Evolutionary conservation across 2,113 vertebrate genomes (phyloP).

Genomic region (Bubalus kerabau): DNA sequence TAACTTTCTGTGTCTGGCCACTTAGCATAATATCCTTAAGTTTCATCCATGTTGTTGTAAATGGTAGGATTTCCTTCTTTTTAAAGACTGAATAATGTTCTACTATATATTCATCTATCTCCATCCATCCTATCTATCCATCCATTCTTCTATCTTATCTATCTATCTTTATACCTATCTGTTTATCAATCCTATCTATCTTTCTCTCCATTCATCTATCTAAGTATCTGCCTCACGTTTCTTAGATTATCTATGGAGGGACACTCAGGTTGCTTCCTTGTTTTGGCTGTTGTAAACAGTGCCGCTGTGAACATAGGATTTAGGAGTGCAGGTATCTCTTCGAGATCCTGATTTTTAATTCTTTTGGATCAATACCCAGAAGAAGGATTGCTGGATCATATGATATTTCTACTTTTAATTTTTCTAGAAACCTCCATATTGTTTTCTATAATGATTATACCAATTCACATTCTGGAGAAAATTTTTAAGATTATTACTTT

Average conservation of each 20-base stretch:
- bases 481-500: background rate
- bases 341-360: background rate
- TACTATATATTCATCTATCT: background rate
- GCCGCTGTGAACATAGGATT: background rate
- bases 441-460: background rate
- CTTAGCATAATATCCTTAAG: background rate
- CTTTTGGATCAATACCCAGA: background rate
- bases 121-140: background rate
- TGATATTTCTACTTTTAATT: background rate
- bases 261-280: background rate
- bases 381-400: background rate
- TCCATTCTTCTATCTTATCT: background rate
- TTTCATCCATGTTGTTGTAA: background rate
- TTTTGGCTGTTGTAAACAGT: background rate
- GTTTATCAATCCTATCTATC: background rate
- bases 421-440: background rate
- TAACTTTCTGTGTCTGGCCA: background rate
- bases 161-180: background rate
- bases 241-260: background rate
- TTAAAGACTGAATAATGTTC: background rate
- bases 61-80: background rate
- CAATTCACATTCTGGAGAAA: background rate
- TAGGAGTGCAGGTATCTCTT: background rate
- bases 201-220: background rate
- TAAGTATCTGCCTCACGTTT: background rate